phyloP scores from a whole-genome alignment of 2,888 invertebrate species.

The Phortica okadai region DNA sequence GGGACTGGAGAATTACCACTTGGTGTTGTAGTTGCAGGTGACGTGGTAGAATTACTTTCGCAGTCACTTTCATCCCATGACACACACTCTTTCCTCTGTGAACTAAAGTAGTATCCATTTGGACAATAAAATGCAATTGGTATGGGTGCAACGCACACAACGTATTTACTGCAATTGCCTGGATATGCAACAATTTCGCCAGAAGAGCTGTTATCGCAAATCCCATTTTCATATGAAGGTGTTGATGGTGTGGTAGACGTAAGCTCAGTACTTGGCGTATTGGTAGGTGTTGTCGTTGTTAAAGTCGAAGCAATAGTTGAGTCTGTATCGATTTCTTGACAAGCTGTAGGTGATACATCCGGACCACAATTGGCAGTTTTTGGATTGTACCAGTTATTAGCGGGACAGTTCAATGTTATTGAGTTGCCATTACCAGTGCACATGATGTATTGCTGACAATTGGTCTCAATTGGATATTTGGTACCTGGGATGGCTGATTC shows the following conservation, averaged over 20 bases:
- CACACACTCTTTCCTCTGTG: constrained; percentile 49
- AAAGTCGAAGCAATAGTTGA: constrained; percentile 19
- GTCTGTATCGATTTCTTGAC: constrained; percentile 29
- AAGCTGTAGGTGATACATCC: constrained; percentile 53
- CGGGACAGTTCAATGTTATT: constrained; percentile 54
- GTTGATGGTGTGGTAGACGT: constrained; percentile 34
- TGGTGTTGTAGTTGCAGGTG: constrained; percentile 45
- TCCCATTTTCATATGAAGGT: constrained; percentile 35
- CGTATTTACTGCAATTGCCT: constrained; percentile 62
- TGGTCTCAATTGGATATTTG: constrained; percentile 48
- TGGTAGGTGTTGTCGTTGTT: constrained; percentile 32
- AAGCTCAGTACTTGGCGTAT: constrained; percentile 23
- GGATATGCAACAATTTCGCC: constrained; percentile 64
- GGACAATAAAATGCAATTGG: constrained; percentile 65
- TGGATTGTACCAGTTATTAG: constrained; percentile 59
- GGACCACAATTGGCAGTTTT: constrained; percentile 57
- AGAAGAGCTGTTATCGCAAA: constrained; percentile 52
- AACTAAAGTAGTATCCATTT: constrained; percentile 56
- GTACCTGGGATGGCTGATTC: constrained; percentile 42
- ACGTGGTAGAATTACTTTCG: constrained; percentile 45
- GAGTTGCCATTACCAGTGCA: constrained; percentile 52
- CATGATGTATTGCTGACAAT: constrained; percentile 58
- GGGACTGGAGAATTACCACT: constrained; percentile 42
- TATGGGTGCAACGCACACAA: constrained; percentile 63
- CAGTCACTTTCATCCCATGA: constrained; percentile 56